phyloP scores from a whole-genome alignment of 2,797 vertebrate species.

The Aldrovandia affinis region DNA sequence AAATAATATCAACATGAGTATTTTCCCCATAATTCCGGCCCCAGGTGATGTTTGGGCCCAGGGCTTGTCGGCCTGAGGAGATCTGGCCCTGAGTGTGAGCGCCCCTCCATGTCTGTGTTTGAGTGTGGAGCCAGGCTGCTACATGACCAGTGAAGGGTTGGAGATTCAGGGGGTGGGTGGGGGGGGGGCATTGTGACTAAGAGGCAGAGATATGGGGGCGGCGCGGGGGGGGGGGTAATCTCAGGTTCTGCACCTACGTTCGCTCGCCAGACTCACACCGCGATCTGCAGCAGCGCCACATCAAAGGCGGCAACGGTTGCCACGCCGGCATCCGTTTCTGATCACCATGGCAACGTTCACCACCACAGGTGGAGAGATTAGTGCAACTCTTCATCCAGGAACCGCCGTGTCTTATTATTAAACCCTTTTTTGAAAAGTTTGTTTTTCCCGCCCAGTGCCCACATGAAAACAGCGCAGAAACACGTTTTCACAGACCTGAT shows the following conservation, averaged over 20 bases:
- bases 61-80: too few species aligned
- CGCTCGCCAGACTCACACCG: not conserved
- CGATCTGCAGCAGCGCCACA: not conserved
- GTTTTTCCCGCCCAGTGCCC: too few species aligned
- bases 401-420: too few species aligned
- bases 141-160: not conserved
- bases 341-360: not conserved
- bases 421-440: too few species aligned
- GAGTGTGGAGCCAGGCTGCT: not conserved
- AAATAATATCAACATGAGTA: too few species aligned
- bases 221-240: not conserved
- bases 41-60: too few species aligned
- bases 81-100: too few species aligned
- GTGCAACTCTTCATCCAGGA: too few species aligned
- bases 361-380: not conserved
- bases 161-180: not conserved
- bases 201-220: not conserved
- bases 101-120: too few species aligned
- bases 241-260: not conserved
- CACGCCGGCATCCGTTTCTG: not conserved
- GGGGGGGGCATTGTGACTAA: not conserved
- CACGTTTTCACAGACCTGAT: too few species aligned
- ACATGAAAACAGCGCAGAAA: too few species aligned
- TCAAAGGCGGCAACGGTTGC: not conserved
- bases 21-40: too few species aligned